Evolutionary conservation across 2,797 vertebrate genomes (phyloP).

Genomic region (Pogoniulus pusillus): DNA sequence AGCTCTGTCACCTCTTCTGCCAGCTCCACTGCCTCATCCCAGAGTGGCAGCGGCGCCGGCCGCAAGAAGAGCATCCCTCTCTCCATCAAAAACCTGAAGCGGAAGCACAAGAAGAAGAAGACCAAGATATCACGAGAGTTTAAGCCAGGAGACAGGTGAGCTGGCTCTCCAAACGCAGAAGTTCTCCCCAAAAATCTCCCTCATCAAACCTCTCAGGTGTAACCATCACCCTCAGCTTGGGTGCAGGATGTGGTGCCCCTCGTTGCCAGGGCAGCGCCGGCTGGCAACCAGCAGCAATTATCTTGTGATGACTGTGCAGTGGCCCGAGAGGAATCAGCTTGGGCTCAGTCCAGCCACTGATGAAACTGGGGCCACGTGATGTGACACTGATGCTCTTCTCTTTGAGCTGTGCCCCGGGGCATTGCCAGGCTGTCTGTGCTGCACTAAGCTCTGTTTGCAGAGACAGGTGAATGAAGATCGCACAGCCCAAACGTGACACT

Average conservation of each 20-base stretch:
- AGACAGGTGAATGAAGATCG: slow-evolving; percentile 32
- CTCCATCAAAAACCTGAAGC: slow-evolving; percentile 95
- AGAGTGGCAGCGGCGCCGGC: slow-evolving; percentile 86
- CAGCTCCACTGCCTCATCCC: slow-evolving; percentile 94
- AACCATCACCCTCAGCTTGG: background rate
- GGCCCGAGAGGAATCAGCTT: slow-evolving; percentile 12
- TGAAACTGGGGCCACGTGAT: background rate
- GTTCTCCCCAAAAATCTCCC: background rate
- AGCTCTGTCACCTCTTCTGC: slow-evolving; percentile 96
- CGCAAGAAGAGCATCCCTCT: slow-evolving; percentile 95
- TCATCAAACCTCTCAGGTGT: background rate
- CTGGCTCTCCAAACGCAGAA: background rate
- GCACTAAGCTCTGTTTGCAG: background rate
- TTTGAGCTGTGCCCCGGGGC: slow-evolving; percentile 6
- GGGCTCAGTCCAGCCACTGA: background rate
- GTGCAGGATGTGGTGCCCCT: background rate
- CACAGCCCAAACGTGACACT: background rate
- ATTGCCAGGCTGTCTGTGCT: background rate
- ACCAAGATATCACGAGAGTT: slow-evolving; percentile 94
- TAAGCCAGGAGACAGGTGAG: slow-evolving; percentile 93
- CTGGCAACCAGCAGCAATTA: background rate
- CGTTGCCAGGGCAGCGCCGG: accelerated
- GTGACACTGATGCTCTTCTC: background rate
- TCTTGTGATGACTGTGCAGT: background rate
- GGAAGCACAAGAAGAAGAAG: slow-evolving; percentile 98